phyloP scores from a whole-genome alignment of 2,888 invertebrate species.

The Cephus runcator region DNA sequence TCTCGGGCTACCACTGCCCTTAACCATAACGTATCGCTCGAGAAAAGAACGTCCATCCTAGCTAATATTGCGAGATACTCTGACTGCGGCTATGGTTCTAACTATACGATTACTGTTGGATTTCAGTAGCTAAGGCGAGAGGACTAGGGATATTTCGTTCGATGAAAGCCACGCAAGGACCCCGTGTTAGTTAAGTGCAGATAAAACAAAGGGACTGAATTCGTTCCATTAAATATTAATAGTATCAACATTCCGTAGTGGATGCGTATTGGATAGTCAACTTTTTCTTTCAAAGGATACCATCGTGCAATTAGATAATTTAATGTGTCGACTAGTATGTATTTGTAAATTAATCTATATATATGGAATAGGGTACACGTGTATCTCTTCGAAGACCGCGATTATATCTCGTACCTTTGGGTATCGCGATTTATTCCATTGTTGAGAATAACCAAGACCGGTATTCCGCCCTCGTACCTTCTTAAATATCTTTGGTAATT shows the following conservation, averaged over 20 bases:
- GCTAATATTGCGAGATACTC: neutral
- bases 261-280: neutral
- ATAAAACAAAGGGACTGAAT: neutral
- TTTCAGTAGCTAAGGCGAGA: neutral
- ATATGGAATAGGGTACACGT: neutral
- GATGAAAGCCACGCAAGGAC: neutral
- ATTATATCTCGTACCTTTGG: neutral
- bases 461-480: constrained; percentile 11
- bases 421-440: neutral
- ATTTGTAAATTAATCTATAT: no score
- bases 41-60: neutral
- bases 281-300: no score
- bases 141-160: neutral
- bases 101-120: neutral
- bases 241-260: neutral
- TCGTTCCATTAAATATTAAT: neutral
- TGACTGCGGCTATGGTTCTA: neutral
- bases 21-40: neutral
- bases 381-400: neutral
- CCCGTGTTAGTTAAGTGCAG: neutral
- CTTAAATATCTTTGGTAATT: constrained; percentile 22
- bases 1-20: neutral
- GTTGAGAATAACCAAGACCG: neutral
- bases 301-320: no score
- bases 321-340: no score